Percentiles rank a stretch among this genome's conserved stretches.
Conservation (phyloP, 2,888 invertebrate genomes). For the Apodemia duryi region DNA sequence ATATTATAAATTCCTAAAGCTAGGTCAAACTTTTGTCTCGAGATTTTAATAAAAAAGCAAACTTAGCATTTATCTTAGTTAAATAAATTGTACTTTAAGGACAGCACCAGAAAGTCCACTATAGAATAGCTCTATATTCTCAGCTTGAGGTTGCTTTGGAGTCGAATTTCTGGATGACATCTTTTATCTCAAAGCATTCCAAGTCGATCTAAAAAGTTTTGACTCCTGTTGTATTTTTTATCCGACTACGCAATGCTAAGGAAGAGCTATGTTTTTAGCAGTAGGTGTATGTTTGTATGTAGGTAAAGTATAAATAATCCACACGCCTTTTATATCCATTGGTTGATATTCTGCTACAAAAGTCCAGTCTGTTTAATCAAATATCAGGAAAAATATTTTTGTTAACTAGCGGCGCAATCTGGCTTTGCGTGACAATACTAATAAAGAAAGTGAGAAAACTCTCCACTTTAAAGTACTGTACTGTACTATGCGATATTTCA, state of each 20-base stretch:
- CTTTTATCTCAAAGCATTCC: constrained; percentile 76
- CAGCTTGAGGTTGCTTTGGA: constrained; percentile 47
- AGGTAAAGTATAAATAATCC: too few species aligned
- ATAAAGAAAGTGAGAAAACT: too few species aligned
- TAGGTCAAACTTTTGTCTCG: constrained; percentile 68
- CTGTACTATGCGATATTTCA: too few species aligned
- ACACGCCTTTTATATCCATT: too few species aligned
- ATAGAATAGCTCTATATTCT: constrained; percentile 37
- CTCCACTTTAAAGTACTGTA: too few species aligned
- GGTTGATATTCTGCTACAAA: too few species aligned
- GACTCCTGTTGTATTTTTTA: constrained; percentile 32
- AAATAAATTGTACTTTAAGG: constrained; percentile 44
- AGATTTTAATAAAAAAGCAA: constrained; percentile 49
- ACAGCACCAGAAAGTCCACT: constrained; percentile 39
- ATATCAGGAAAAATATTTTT: too few species aligned
- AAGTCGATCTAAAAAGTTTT: constrained; percentile 56
- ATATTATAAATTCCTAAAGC: constrained; percentile 75
- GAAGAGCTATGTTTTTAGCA: neutral
- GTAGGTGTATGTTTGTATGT: neutral
- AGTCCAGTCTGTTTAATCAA: too few species aligned
- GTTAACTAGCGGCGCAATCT: too few species aligned
- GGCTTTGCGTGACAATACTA: too few species aligned
- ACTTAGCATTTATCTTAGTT: constrained; percentile 32
- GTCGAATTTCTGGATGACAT: constrained; percentile 73
- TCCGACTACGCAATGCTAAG: neutral